phyloP scores from a whole-genome alignment of 2,888 invertebrate species.

The Agrotis exclamationis region DNA sequence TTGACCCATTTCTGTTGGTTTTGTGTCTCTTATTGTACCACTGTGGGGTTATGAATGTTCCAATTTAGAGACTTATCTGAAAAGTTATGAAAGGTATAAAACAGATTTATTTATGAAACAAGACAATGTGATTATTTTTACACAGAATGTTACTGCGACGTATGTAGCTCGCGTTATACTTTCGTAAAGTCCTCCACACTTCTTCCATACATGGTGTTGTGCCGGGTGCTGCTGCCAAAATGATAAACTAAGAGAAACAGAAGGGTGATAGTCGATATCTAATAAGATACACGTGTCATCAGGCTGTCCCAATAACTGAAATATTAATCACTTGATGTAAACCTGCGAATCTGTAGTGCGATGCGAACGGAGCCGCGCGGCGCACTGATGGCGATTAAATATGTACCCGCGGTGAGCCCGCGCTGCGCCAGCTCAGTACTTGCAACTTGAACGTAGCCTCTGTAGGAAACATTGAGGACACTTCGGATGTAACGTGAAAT shows the following conservation, averaged over 20 bases:
- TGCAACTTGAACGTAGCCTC: background rate
- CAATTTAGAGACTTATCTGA: conserved; percentile 4
- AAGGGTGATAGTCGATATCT: too few species aligned
- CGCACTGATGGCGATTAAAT: conserved; percentile 33
- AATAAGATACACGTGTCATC: background rate
- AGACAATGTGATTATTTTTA: background rate
- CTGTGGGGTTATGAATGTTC: conserved; percentile 16
- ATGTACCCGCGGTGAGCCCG: conserved; percentile 20
- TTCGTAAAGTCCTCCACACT: background rate
- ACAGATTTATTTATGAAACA: background rate
- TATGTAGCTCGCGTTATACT: background rate
- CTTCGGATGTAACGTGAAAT: background rate
- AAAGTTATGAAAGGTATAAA: conserved; percentile 3
- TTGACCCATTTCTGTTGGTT: conserved; percentile 61
- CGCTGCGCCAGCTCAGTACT: background rate
- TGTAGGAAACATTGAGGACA: background rate
- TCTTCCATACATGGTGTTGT: too few species aligned
- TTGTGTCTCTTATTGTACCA: conserved; percentile 27
- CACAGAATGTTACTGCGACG: background rate
- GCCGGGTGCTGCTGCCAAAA: too few species aligned
- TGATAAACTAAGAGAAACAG: background rate
- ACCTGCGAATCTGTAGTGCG: conserved; percentile 2
- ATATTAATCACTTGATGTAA: conserved; percentile 16
- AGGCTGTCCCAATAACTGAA: background rate
- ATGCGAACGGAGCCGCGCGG: conserved; percentile 12